A percentile compares a stretch with the other conserved stretches of the same genome.
phyloP scores from a whole-genome alignment of 2,888 invertebrate genomes.

The Archips xylosteana region DNA sequence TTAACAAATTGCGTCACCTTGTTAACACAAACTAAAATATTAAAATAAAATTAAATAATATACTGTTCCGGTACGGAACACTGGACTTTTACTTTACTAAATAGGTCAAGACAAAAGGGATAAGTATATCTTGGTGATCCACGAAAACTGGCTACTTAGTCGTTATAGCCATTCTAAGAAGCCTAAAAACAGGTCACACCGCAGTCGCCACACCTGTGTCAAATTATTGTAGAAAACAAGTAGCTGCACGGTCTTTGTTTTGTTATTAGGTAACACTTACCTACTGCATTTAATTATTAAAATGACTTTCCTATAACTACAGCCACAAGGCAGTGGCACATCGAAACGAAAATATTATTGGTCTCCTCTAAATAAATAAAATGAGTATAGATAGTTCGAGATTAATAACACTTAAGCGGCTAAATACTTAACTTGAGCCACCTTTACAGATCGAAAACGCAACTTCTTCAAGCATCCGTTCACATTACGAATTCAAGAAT shows the following conservation, averaged over 20 bases:
- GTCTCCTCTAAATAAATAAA: background rate
- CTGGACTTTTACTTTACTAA: too few species aligned
- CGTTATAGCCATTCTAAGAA: background rate
- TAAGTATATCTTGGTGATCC: background rate
- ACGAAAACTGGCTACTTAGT: background rate
- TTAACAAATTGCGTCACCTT: too few species aligned
- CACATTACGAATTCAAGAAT: conserved; percentile 23
- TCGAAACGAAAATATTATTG: conserved; percentile 4
- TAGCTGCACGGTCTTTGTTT: background rate
- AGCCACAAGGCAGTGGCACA: background rate
- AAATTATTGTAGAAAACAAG: background rate
- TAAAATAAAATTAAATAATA: too few species aligned
- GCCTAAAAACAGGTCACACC: background rate
- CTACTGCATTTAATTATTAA: background rate
- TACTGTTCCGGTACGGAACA: too few species aligned
- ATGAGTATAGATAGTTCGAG: too few species aligned
- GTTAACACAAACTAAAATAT: too few species aligned
- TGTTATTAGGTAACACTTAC: background rate
- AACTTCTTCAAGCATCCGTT: conserved; percentile 25
- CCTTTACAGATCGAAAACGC: conserved; percentile 7
- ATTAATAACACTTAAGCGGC: conserved; percentile 1
- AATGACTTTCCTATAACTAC: background rate
- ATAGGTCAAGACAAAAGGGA: too few species aligned
- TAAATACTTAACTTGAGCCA: background rate
- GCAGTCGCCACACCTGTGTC: background rate